A percentile compares a stretch with the other conserved stretches of the same genome.
phyloP scores from a whole-genome alignment of 1,140 invertebrate genomes.

The Caligus rogercresseyi region DNA sequence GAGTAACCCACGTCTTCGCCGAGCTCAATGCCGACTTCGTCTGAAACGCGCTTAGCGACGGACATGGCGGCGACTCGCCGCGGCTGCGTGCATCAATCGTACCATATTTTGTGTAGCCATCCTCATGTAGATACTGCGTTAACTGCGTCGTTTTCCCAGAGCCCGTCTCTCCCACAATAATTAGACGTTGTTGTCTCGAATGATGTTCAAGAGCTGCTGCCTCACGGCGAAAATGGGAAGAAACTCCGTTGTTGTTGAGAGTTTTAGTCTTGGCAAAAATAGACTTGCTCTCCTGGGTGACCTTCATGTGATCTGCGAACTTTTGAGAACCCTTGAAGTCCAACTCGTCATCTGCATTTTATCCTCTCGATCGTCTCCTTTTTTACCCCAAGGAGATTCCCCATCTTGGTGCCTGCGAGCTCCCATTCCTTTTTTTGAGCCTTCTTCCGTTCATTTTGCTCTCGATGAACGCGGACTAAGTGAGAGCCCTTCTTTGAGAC shows the following conservation, averaged over 20 bases:
- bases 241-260: conserved; percentile 74
- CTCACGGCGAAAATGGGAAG: conserved; percentile 89
- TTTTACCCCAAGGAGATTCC: conserved; percentile 90
- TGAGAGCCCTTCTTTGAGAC: conserved; percentile 87
- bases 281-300: conserved; percentile 43
- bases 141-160: conserved; percentile 97
- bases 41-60: conserved; percentile 93
- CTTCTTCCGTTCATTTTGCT: conserved; percentile 86
- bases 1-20: conserved; percentile 92
- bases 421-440: conserved; percentile 99
- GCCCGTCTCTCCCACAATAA: conserved; percentile 96
- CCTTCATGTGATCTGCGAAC: conserved; percentile 83
- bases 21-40: conserved; percentile 82
- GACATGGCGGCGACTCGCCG: conserved; percentile 95
- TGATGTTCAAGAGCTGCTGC: conserved; percentile 77
- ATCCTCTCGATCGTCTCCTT: conserved; percentile 48
- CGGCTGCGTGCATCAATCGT: conserved; percentile 87
- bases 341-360: conserved; percentile 38
- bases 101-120: conserved; percentile 78
- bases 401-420: conserved; percentile 83
- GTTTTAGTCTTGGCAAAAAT: conserved; percentile 76
- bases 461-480: conserved; percentile 69
- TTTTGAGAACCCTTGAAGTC: conserved; percentile 77
- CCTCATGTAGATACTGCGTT: conserved; percentile 96
- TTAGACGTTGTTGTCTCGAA: conserved; percentile 84